Evolutionary conservation across 2,797 vertebrate genomes (phyloP), one percentile per base, ranked within the genome.

Genomic region (Sebastes kiyomatsui): DNA sequence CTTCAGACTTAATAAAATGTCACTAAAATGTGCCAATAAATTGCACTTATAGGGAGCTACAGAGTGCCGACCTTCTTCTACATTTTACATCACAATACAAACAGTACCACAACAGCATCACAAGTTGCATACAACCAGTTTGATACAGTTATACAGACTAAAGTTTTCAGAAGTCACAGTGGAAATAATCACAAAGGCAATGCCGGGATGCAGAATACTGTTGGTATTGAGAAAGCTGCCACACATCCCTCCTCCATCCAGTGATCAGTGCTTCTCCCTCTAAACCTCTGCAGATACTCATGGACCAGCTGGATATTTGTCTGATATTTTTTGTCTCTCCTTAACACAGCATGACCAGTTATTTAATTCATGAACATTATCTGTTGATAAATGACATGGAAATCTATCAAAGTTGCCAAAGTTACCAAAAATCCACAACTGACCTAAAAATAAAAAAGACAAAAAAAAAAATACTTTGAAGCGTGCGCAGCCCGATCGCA

Each of bases 121-220:
- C 74, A 60, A 25, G 33, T 56, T 73, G 30, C 61, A 75, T 38
- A 79, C 49, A 81, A 72, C 66, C 68, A 82, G 22, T 68, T 67
- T n/a, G n/a, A 77, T 23, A 82, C 55, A 75, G 25, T 16, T 66
- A 55, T 20, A 87, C 68, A 62, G 56, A 71, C 58, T 18, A 70
- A 56, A 71, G 18, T 54, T 75, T 25, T 5, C 33, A 81, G 42
- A 73, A 67, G 70, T 85, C 75, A 88, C 85, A 75, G 58, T 72
- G 78, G 64, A 87, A 74, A 62, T 77, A 27, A 82, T 81, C 52
- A 71, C 76, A 67, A 67, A 74, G 69, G 22, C 67, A 61, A 77
- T 55, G 60, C 28, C 13, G 30, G 65, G 52, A 81, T 46, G 71
- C 25, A 79, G 62, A 80, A 61, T 35, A 72, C 49, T 56, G 73